Evolutionary conservation across 64 coral and sea anemone genomes (phyloP).

Genomic region (Pocillopora verrucosa): DNA sequence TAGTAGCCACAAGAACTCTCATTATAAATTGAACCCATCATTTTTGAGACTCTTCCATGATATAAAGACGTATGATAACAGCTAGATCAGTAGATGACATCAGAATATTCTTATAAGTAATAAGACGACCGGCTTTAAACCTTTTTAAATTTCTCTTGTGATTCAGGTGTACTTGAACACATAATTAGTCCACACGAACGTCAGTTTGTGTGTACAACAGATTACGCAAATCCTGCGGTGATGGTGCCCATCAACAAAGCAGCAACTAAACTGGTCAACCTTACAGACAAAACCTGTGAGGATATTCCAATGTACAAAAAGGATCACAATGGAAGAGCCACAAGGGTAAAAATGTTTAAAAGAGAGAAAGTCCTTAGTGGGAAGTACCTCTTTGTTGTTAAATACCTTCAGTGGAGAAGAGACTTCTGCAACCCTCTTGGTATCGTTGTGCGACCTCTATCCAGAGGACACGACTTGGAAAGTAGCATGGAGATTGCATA

Average conservation of each 20-base stretch:
- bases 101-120: too few species aligned
- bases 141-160: not conserved
- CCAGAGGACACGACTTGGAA: constrained; percentile 26
- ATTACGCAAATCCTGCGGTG: constrained; percentile 47
- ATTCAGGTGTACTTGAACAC: constrained; percentile 71
- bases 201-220: constrained; percentile 78
- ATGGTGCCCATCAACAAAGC: constrained; percentile 93
- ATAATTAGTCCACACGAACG: constrained; percentile 78
- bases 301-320: constrained; percentile 59
- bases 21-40: too few species aligned
- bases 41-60: too few species aligned
- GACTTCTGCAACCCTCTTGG: constrained; percentile 53
- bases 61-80: too few species aligned
- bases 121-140: too few species aligned
- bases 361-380: constrained; percentile 52
- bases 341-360: constrained; percentile 30
- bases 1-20: too few species aligned
- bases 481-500: constrained; percentile 60
- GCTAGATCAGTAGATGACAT: too few species aligned
- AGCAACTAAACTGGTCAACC: constrained; percentile 62
- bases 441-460: constrained; percentile 46
- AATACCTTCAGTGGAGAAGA: constrained; percentile 66
- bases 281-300: constrained; percentile 53
- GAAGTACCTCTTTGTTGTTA: constrained; percentile 74
- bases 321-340: not conserved